Evolutionary conservation across 2,113 vertebrate species (phyloP), one percentile per base, ranked within the genome.

Genomic region (Anoplopoma fimbria): DNA sequence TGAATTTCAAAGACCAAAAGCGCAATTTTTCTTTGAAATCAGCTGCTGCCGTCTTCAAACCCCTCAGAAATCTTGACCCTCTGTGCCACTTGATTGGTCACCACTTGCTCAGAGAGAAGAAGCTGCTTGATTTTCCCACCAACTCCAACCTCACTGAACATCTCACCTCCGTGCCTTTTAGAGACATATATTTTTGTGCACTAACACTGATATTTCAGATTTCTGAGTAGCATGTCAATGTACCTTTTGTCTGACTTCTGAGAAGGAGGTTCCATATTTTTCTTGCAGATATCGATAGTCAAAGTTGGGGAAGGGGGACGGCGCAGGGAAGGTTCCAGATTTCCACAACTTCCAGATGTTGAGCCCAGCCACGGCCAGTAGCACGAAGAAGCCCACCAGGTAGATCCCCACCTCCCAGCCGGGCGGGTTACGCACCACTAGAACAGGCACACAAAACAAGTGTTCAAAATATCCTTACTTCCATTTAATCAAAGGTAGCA

Each of bases 311-410:
- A 98, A 99, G 0, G 98, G 98, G 1, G 98, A 99, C 0, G 98
- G 98, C 0, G 96, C 93, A 0, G 98, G 97, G 91, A 97, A 99
- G 64, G 93, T 95, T 14, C 98, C 98, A 0, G 98, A 99, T 23
- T 96, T 97, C 96, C 97, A 99, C 38, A 99, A 93, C 88, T 96
- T 99, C 98, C 98, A 99, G 79, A 99, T 95, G 92, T 97, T 99
- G 86, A 98, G 65, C 1, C 96, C 97, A 0, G 97, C 96, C 0
- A 98, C 93, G 3, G 87, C 95, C 80, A 99, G 95, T 86, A 99
- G 93, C 2, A 93, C 94, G 55, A 99, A 69, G 65, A 98, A 97
- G 1, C 98, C 98, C 0, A 96, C 92, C 0, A 96, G 92, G 69
- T 98, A 99, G 87, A 99, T 92, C 10, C 97, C 97, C 27, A 96